Evolutionary conservation across 2,888 invertebrate species (phyloP).

Genomic region (Synergus japonicus): DNA sequence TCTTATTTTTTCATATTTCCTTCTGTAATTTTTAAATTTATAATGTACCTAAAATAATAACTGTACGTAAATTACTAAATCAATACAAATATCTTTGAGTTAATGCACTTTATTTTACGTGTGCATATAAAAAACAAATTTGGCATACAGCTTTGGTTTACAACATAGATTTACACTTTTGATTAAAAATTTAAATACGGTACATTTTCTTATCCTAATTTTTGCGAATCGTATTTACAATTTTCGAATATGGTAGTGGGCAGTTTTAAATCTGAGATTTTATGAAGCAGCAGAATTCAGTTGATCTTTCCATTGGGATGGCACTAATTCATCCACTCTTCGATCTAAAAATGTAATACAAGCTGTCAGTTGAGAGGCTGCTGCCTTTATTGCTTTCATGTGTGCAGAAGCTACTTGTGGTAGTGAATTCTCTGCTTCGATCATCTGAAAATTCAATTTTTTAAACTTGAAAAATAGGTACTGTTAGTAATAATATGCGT

Average conservation of each 20-base stretch:
- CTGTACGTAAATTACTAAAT: too few species aligned
- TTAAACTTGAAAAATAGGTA: neutral
- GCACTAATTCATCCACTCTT: slow-evolving; percentile 78
- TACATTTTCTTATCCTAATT: too few species aligned
- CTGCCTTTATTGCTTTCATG: slow-evolving; percentile 77
- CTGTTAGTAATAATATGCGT: too few species aligned
- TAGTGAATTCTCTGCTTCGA: slow-evolving; percentile 72
- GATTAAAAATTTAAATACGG: too few species aligned
- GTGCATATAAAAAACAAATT: too few species aligned
- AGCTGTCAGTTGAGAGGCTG: slow-evolving; percentile 75
- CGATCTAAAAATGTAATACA: slow-evolving; percentile 78
- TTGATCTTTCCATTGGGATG: slow-evolving; percentile 76
- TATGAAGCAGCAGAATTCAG: slow-evolving; percentile 54
- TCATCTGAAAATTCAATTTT: slow-evolving; percentile 55
- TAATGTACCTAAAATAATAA: too few species aligned
- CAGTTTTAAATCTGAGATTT: neutral
- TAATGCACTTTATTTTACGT: too few species aligned
- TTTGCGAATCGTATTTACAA: too few species aligned
- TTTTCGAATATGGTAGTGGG: neutral
- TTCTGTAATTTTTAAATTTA: too few species aligned
- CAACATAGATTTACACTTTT: too few species aligned
- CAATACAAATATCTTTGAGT: too few species aligned
- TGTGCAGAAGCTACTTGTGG: slow-evolving; percentile 76
- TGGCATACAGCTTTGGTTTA: too few species aligned
- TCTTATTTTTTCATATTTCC: neutral